These are phyloP conservation scores for Flexamia atlantica DNA, from an alignment of 2,888 invertebrate species.

Conservation along the genomic window DNA sequence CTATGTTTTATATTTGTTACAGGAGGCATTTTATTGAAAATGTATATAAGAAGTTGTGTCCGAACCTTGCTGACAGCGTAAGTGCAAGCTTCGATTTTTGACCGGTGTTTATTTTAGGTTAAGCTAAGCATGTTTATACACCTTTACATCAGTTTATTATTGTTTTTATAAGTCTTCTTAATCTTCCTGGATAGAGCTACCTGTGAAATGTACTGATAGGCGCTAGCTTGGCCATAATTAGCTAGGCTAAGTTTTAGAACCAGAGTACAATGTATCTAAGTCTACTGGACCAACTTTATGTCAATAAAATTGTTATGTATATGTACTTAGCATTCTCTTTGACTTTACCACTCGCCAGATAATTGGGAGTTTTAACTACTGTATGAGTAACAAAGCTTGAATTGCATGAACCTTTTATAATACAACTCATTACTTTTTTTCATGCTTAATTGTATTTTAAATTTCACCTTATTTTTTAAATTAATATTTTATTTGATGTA, in stretches of 20 bases:
- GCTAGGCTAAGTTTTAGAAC: slow-evolving; percentile 36
- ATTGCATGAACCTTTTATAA: slow-evolving; percentile 15
- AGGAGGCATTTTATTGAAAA: slow-evolving; percentile 88
- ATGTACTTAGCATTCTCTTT: slow-evolving; percentile 56
- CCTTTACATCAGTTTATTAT: slow-evolving; percentile 33
- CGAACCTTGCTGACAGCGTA: slow-evolving; percentile 81
- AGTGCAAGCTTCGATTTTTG: slow-evolving; percentile 65
- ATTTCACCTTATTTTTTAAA: not conserved
- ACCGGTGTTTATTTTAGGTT: slow-evolving; percentile 59
- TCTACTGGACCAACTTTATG: slow-evolving; percentile 60
- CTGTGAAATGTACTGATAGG: slow-evolving; percentile 50
- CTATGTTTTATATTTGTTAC: no score
- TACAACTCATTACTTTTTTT: no score
- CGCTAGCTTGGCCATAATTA: slow-evolving; percentile 13
- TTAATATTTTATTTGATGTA: no score
- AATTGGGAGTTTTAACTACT: not conserved
- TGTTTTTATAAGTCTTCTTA: slow-evolving; percentile 44
- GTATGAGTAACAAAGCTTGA: not conserved
- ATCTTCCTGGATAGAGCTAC: slow-evolving; percentile 45
- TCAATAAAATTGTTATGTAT: slow-evolving; percentile 58
- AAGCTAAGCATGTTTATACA: slow-evolving; percentile 58
- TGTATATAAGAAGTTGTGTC: slow-evolving; percentile 88
- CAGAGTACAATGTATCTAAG: slow-evolving; percentile 61
- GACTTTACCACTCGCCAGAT: slow-evolving; percentile 53
- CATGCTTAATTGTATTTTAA: not conserved